Base-by-base conservation (phyloP, 2,113 vertebrate genomes). In the Polyodon spathula region DNA sequence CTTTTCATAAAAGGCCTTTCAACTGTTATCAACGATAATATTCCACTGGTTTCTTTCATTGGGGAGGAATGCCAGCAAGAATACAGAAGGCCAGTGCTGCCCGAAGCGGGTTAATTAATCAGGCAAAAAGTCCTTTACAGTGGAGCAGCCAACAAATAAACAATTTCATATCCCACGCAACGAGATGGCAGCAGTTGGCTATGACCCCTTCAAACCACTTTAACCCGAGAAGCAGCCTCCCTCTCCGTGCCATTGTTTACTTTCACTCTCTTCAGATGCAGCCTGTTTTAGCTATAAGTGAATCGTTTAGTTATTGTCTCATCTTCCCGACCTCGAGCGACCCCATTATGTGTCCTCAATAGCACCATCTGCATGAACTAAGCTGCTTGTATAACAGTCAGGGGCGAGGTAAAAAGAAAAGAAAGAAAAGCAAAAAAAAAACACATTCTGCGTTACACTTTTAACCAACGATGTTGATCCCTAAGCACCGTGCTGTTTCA, bases 361-460 rank as follows among this genome's bases (percentile, higher is more conserved):
- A 81, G 80, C 81, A 76, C 86, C 85, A 88, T 88, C 86, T 86
- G 84, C 81, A 88, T 80, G 78, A 84, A 74, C 83, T 79, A 84
- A 51, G 41, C 61, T 55, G 52, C 54, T 12, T 52, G 10, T 38
- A 40, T 15, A n/a, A 84, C 84, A 85, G 84, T 83, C 80, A 81
- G 78, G 59, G 67, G 74, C 72, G 66, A 68, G 66, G 71, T 66
- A 64, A 73, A 72, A 74, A 71, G 56, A 48, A 52, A 63, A 52
- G 66, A 53, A 50, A 73, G 42, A 57, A 37, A 66, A 39, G 40
- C 12, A 12, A 16, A 41, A 60, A 64, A 60, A 63, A 57, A n/a
- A n/a, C n/a, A n/a, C n/a, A n/a, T n/a, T n/a, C n/a, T n/a, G n/a
- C n/a, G n/a, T n/a, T n/a, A n/a, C n/a, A n/a, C n/a, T n/a, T n/a